Evolutionary conservation across 2,888 invertebrate species (phyloP).

Genomic region (Clitarchus hookeri): DNA sequence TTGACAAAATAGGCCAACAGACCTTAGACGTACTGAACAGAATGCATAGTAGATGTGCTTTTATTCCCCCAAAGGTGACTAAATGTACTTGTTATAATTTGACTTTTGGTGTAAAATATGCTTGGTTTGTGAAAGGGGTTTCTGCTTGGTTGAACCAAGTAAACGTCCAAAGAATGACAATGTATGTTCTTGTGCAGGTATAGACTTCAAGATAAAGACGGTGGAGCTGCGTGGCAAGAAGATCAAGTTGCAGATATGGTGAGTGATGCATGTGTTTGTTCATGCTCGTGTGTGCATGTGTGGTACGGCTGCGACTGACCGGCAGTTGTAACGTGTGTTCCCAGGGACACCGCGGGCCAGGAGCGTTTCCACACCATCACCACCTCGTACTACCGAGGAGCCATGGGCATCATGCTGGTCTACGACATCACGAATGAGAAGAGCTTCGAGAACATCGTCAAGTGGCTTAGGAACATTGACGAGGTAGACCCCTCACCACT

Average conservation of each 20-base stretch:
- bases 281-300: no score
- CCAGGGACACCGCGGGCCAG: conserved; percentile 89
- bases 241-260: conserved; percentile 97
- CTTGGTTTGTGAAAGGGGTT: no score
- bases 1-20: no score
- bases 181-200: conserved; percentile 66
- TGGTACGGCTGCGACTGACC: no score
- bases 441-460: conserved; percentile 97
- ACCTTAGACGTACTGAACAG: no score
- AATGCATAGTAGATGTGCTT: no score
- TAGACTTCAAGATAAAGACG: conserved; percentile 98
- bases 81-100: no score
- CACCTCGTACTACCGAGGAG: conserved; percentile 96
- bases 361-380: conserved; percentile 98
- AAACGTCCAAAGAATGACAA: background rate
- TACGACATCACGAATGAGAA: conserved; percentile 98
- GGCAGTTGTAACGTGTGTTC: conserved; percentile 24
- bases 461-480: conserved; percentile 97
- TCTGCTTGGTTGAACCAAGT: no score
- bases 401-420: conserved; percentile 97
- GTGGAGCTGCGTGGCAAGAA: conserved; percentile 95
- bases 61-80: no score
- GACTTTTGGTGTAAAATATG: no score
- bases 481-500: conserved; percentile 65
- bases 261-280: conserved; percentile 46